Base-by-base conservation (phyloP, 1,140 invertebrate species). In the Aphidius ervi region DNA sequence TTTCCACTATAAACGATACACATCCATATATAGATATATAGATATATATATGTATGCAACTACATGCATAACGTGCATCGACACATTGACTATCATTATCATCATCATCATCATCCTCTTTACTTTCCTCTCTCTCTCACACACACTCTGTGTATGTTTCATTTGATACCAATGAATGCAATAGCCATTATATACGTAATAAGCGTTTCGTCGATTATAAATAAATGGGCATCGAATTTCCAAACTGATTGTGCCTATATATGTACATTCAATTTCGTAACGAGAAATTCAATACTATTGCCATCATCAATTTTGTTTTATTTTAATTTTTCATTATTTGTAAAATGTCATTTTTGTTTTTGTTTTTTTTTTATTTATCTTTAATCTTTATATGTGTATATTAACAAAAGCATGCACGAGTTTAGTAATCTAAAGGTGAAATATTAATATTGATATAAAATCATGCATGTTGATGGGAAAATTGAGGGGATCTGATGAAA, bases 381-480 rank as follows among this genome's bases (percentile, higher is more conserved):
- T 16, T 16, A n/a, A n/a, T n/a, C n/a, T n/a, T n/a, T n/a, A n/a
- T n/a, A n/a, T n/a, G n/a, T n/a, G n/a, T n/a, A n/a, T n/a, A n/a
- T n/a, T n/a, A 16, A 16, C 16, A 16, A 16, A 0, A 16, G 16
- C 16, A 16, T 16, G 16, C 16, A 16, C 1, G 16, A 16, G 16
- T 16, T 16, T 16, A 16, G 16, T 16, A 16, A 16, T 16, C 16
- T 16, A 16, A 16, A 16, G 16, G 16, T 16, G 16, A 16, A 16
- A 1, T 16, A 16, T 16, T 16, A 16, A 1, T 16, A 16, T 16
- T 16, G 16, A 0, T 16, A 16, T 16, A 1, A 59, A 59, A 60
- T 37, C 54, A 59, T 50, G 49, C 16, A 37, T 71, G 62, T 69
- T 70, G 74, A 76, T 78, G 76, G 75, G 73, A 74, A 70, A 71